Conservation (phyloP, 2,888 invertebrate species). For the Latrodectus elegans region DNA sequence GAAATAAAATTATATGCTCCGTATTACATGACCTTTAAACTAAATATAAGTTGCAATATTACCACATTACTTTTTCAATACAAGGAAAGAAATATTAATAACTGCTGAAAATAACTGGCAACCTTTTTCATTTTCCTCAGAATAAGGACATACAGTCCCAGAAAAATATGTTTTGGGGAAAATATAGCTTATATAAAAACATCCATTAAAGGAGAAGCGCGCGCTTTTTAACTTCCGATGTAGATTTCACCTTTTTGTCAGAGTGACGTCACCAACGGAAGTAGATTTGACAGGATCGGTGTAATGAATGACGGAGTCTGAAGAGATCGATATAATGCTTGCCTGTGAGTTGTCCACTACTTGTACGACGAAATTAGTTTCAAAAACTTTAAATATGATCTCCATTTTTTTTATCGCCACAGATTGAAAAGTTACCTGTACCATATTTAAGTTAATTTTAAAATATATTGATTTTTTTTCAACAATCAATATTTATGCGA, state of each 20-base stretch:
- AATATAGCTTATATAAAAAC: slow-evolving; percentile 14
- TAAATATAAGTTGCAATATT: too few relatives aligned
- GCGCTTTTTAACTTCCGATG: slow-evolving; percentile 56
- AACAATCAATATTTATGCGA: too few relatives aligned
- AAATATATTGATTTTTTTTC: too few relatives aligned
- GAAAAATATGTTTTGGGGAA: slow-evolving; percentile 37
- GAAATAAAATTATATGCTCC: too few relatives aligned
- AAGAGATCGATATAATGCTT: slow-evolving; percentile 45
- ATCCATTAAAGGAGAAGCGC: slow-evolving; percentile 40
- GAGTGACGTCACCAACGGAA: slow-evolving; percentile 38
- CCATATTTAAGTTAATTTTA: too few relatives aligned
- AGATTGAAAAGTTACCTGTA: too few relatives aligned
- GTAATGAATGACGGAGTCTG: slow-evolving; percentile 43
- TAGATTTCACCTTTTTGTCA: slow-evolving; percentile 18
- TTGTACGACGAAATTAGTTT: slow-evolving; percentile 10
- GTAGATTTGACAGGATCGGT: slow-evolving; percentile 36
- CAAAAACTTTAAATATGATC: background rate
- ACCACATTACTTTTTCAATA: background rate
- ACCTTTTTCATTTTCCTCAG: background rate
- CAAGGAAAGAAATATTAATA: slow-evolving; percentile 30
- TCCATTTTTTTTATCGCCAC: background rate
- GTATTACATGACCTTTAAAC: too few relatives aligned
- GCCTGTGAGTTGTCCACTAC: background rate
- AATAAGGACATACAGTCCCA: background rate
- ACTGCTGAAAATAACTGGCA: background rate